Evolutionary conservation across 2,113 vertebrate species (phyloP).

Genomic region (Xenopus tropicalis): DNA sequence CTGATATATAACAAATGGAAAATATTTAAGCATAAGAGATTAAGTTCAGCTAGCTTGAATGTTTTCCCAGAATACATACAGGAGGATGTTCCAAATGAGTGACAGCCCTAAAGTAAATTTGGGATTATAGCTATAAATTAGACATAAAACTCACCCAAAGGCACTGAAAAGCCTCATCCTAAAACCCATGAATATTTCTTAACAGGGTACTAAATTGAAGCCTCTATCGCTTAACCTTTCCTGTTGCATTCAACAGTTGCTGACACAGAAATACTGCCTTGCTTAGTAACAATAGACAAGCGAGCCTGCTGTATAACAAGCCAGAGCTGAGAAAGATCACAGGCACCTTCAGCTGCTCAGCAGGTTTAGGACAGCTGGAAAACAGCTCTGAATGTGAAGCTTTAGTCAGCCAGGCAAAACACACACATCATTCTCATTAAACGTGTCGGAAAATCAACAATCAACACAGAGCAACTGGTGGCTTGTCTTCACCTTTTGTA

Average conservation of each 20-base stretch:
- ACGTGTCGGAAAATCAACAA: background rate
- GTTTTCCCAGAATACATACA: background rate
- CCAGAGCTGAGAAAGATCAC: slow-evolving; percentile 2
- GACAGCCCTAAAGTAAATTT: background rate
- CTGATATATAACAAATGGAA: no score
- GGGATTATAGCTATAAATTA: background rate
- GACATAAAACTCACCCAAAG: background rate
- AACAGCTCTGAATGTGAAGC: slow-evolving; percentile 10
- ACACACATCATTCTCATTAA: slow-evolving; percentile 20
- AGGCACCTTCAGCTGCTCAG: slow-evolving; percentile 36
- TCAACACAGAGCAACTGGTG: slow-evolving; percentile 27
- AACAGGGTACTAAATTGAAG: background rate
- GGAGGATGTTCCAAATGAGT: background rate
- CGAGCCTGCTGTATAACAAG: slow-evolving; percentile 8
- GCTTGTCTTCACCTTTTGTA: background rate
- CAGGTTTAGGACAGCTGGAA: slow-evolving; percentile 20
- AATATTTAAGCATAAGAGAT: no score
- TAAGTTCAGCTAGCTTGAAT: no score
- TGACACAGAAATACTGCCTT: slow-evolving; percentile 14
- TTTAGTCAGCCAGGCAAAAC: slow-evolving; percentile 18
- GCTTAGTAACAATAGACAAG: slow-evolving; percentile 4
- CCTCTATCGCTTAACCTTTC: slow-evolving; percentile 7
- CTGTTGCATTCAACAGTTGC: slow-evolving; percentile 35
- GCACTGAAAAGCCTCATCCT: background rate
- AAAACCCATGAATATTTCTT: background rate